These are phyloP conservation scores for Diachasmimorpha longicaudata DNA, from an alignment of 1,140 invertebrate species.

Conservation along the genomic window DNA sequence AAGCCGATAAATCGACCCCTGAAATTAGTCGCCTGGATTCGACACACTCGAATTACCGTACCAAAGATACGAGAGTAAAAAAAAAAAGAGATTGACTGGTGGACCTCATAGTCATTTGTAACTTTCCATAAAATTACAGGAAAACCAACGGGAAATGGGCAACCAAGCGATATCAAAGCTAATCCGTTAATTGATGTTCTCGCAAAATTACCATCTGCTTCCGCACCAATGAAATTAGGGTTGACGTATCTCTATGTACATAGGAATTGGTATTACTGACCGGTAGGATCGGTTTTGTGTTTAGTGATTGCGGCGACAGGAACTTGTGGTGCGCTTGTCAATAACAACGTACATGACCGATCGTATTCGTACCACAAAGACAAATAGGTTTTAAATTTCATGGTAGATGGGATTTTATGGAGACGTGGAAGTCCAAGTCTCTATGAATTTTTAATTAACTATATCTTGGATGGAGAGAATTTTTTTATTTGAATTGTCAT, in stretches of 20 bases:
- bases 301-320: conserved; percentile 35
- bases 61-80: too few relatives aligned
- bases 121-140: not conserved
- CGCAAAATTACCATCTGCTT: conserved; percentile 4
- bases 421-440: too few relatives aligned
- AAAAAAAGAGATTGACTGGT: too few relatives aligned
- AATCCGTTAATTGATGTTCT: conserved; percentile 7
- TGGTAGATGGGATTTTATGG: not conserved
- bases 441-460: not conserved
- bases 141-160: not conserved
- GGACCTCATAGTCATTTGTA: not conserved
- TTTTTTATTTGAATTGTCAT: too few relatives aligned
- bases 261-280: conserved; percentile 24
- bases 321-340: conserved; percentile 26
- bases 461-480: too few relatives aligned
- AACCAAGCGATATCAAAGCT: conserved; percentile 17
- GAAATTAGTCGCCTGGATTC: too few relatives aligned
- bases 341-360: conserved; percentile 19
- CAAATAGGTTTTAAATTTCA: conserved; percentile 23
- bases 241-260: conserved; percentile 6
- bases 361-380: conserved; percentile 30
- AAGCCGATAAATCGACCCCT: too few relatives aligned
- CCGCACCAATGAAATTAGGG: not conserved
- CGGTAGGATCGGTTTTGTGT: conserved; percentile 37
- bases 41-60: too few relatives aligned